Evolutionary conservation across 2,888 invertebrate species (phyloP).

Genomic region (Drosophila mercatorum): DNA sequence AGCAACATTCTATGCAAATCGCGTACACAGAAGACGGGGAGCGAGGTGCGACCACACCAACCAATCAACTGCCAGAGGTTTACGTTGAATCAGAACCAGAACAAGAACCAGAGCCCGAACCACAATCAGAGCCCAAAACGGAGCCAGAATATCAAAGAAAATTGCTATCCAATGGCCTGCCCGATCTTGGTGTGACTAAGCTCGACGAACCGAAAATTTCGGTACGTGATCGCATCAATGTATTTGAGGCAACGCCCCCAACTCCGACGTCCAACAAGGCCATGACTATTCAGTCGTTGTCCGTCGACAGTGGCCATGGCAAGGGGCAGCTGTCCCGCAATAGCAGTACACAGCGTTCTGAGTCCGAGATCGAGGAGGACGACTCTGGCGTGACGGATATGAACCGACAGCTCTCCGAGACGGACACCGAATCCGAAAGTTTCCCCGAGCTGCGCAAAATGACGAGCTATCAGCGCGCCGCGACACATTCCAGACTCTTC

Average conservation of each 20-base stretch:
- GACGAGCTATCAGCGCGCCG: slow-evolving; percentile 88
- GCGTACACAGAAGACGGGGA: slow-evolving; percentile 47
- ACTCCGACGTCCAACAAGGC: slow-evolving; percentile 45
- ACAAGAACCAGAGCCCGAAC: slow-evolving; percentile 48
- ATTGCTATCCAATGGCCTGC: slow-evolving; percentile 64
- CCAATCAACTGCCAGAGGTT: slow-evolving; percentile 67
- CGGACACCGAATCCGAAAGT: slow-evolving; percentile 88
- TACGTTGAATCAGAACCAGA: slow-evolving; percentile 53
- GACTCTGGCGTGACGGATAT: slow-evolving; percentile 90
- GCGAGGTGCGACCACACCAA: slow-evolving; percentile 68
- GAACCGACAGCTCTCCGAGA: slow-evolving; percentile 88
- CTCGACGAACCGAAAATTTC: slow-evolving; percentile 76
- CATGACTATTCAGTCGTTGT: slow-evolving; percentile 68
- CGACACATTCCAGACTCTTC: slow-evolving; percentile 90
- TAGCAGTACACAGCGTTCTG: slow-evolving; percentile 84
- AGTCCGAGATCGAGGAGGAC: slow-evolving; percentile 87
- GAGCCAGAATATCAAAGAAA: slow-evolving; percentile 28
- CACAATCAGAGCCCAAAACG: neutral
- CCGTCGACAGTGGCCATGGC: slow-evolving; percentile 74
- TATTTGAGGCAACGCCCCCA: slow-evolving; percentile 76
- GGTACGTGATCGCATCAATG: slow-evolving; percentile 82
- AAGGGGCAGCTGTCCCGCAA: slow-evolving; percentile 81
- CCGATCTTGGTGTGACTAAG: slow-evolving; percentile 71
- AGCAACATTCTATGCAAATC: slow-evolving; percentile 23
- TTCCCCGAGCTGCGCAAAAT: slow-evolving; percentile 87